phyloP scores from a whole-genome alignment of 64 coral and sea anemone genomes.

The Dendrophyllia cribrosa region DNA sequence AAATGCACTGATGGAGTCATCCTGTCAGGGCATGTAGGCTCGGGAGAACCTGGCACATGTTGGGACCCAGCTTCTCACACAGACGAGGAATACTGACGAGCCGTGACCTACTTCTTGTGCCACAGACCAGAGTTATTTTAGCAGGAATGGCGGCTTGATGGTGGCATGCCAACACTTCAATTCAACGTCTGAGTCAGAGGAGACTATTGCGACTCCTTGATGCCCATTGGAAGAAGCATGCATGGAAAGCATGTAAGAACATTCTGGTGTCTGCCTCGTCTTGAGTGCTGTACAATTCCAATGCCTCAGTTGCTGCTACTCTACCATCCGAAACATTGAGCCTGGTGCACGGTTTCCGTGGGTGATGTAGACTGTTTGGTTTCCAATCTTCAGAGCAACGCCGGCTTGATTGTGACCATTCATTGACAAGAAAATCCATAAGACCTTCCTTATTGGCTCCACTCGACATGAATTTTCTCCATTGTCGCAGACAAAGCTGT shows the following conservation, averaged over 20 bases:
- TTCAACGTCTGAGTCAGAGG: conserved; percentile 34
- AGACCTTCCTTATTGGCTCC: conserved; percentile 36
- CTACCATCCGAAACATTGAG: no score
- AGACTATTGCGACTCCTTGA: neutral
- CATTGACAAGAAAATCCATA: conserved; percentile 9
- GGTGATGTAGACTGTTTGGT: conserved; percentile 29
- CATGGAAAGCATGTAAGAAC: conserved; percentile 38
- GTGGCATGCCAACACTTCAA: conserved; percentile 47
- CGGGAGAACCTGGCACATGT: conserved; percentile 16
- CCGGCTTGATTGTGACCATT: conserved; percentile 21
- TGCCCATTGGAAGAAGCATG: conserved; percentile 21
- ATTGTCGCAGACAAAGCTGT: conserved; percentile 48
- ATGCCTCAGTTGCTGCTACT: no score
- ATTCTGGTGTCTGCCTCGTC: conserved; percentile 37
- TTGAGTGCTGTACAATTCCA: conserved; percentile 39
- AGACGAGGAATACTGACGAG: conserved; percentile 6
- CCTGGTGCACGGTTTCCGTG: neutral
- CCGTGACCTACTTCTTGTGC: conserved; percentile 5
- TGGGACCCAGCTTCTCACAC: conserved; percentile 24
- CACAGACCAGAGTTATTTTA: conserved; percentile 31
- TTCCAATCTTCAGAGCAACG: conserved; percentile 8
- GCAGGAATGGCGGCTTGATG: conserved; percentile 44
- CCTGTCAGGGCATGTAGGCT: conserved; percentile 44
- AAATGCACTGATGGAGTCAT: conserved; percentile 11
- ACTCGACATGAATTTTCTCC: conserved; percentile 58